Evolutionary conservation across 2,888 invertebrate genomes (phyloP), one percentile per base, ranked within the genome.

Genomic region (Campoplex nolae): DNA sequence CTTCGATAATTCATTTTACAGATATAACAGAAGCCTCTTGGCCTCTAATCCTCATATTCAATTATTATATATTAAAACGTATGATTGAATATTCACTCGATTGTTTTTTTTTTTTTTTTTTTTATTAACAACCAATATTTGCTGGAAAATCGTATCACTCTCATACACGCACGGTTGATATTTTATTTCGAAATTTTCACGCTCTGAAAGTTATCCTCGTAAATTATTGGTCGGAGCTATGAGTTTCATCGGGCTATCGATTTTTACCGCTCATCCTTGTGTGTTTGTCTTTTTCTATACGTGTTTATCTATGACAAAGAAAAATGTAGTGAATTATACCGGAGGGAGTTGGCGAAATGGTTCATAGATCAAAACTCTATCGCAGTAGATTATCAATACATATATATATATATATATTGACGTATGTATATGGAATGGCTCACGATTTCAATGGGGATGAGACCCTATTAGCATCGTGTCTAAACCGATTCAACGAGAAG

Each of bases 381-480:
- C 45, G 23, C 42, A 45, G 23, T 45, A 9, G 48, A 74, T 38
- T 1, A 38, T 38, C 38, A 38, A 38, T 3, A 3, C 38, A 38
- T 38, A 38, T 4, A 38, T 38, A 38, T 38, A 38, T 38, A 38
- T 38, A 38, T 6, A 38, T 38, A 38, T 28, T 28, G n/a, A 35
- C 54, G 67, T 38, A 62, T 58, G n/a, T 23, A 8, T 23, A 18
- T 23, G 38, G 16, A 35, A 18, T 18, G 11, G 32, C 42, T 23
- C n/a, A 62, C 28, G 3, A 13, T 16, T 32, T 51, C 58, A 51
- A 71, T 62, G 51, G 51, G 45, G 38, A 56, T 67, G 56, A 68
- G 23, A 79, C 48, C 73, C 78, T 79, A 79, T 84, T 79, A 84
- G 78, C 68, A 79, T 45, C 84, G 79, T 79, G 79, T 84, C 84